Percentiles rank a stretch among this genome's conserved stretches.
phyloP scores from a whole-genome alignment of 2,113 vertebrate genomes.

The Hippopotamus amphibius region DNA sequence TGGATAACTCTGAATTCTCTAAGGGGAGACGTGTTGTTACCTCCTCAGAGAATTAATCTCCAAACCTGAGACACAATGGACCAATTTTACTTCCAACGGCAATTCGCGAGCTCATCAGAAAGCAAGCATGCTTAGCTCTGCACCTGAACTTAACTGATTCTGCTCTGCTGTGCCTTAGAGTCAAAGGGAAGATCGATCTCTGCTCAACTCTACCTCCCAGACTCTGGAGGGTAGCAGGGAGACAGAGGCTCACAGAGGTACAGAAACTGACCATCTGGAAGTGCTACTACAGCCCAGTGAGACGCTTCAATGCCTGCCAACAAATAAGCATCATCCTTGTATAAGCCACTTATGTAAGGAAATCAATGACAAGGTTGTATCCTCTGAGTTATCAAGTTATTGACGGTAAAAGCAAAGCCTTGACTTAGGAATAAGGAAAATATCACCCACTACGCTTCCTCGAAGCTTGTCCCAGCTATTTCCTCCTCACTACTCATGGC shows the following conservation, averaged over 20 bases:
- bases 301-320: constrained; percentile 60
- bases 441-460: constrained; percentile 85
- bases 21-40: not conserved
- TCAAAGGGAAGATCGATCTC: not conserved
- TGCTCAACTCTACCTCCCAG: not conserved
- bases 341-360: constrained; percentile 81
- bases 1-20: not conserved
- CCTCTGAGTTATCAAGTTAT: constrained; percentile 84
- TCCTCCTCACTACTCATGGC: constrained; percentile 81
- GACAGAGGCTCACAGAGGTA: not conserved
- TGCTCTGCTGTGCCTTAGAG: not conserved
- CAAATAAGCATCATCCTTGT: constrained; percentile 74
- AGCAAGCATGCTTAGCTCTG: not conserved
- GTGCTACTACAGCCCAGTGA: not conserved
- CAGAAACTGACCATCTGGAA: not conserved
- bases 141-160: not conserved
- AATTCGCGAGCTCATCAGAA: not conserved
- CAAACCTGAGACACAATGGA: not conserved
- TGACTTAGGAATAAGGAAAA: constrained; percentile 84
- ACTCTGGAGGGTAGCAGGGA: not conserved
- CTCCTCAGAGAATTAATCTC: not conserved
- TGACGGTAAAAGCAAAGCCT: constrained; percentile 86
- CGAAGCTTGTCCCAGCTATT: constrained; percentile 83
- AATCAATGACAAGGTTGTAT: constrained; percentile 85
- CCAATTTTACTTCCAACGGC: not conserved